These are phyloP conservation scores for Chaetodon auriga DNA, from an alignment of 2,113 vertebrate genomes.

Conservation along the genomic window DNA sequence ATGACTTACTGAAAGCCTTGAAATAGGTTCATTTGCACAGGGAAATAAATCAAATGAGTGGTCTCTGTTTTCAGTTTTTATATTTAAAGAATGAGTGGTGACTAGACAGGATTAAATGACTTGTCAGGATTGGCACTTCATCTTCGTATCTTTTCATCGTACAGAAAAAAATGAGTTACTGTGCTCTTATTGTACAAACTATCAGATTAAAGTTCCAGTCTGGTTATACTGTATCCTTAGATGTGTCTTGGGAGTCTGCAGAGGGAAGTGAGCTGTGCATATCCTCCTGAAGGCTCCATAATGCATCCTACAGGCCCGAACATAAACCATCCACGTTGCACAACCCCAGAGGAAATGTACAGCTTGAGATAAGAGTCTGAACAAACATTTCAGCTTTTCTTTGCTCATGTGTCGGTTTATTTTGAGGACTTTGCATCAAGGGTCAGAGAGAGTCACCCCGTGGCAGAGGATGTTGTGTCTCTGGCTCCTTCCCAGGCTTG, in stretches of 20 bases:
- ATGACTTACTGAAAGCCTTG: background rate
- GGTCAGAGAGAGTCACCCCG: constrained; percentile 41
- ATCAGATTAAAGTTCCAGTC: background rate
- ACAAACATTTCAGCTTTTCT: constrained; percentile 67
- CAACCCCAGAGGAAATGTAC: constrained; percentile 72
- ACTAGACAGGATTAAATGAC: background rate
- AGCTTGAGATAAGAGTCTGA: constrained; percentile 70
- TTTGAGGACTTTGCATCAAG: constrained; percentile 50
- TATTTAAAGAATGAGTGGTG: background rate
- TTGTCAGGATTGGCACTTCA: background rate
- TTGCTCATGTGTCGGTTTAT: constrained; percentile 54
- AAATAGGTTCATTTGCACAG: background rate
- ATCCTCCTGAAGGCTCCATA: constrained; percentile 52
- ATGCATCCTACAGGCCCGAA: constrained; percentile 59
- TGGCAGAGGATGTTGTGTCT: constrained; percentile 74
- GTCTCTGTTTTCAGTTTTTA: background rate
- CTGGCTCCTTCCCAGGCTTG: constrained; percentile 64
- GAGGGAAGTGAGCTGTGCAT: constrained; percentile 37
- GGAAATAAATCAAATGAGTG: constrained; percentile 16
- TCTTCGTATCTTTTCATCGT: background rate
- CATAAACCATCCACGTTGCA: constrained; percentile 58
- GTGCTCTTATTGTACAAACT: constrained; percentile 1
- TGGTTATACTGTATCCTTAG: constrained; percentile 9
- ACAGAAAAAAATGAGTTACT: background rate
- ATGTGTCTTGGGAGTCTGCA: constrained; percentile 34